Percentiles rank a stretch among this genome's conserved stretches.
These are phyloP conservation scores for Patella pellucida DNA, from an alignment of 2,888 invertebrate species.

Conservation along the genomic window DNA sequence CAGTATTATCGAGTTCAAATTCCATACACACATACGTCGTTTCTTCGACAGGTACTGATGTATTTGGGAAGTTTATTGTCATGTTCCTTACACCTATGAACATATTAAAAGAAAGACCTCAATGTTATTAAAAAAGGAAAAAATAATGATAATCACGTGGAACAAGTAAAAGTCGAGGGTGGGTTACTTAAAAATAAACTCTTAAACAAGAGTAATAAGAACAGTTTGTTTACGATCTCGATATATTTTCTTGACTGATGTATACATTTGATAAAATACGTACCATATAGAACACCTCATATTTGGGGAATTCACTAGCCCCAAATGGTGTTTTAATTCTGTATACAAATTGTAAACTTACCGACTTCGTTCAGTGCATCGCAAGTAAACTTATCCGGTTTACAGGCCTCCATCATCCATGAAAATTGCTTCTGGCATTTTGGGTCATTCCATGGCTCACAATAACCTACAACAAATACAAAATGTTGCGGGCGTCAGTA, in stretches of 20 bases:
- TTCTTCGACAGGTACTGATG: conserved; percentile 31
- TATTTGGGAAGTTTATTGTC: conserved; percentile 30
- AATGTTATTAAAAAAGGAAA: neutral
- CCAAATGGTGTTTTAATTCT: too few relatives aligned
- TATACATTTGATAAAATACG: too few relatives aligned
- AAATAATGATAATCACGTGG: too few relatives aligned
- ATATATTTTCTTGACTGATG: too few relatives aligned
- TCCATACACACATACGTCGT: conserved; percentile 44
- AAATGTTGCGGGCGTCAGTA: too few relatives aligned
- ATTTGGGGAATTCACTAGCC: too few relatives aligned
- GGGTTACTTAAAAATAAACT: too few relatives aligned
- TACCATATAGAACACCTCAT: too few relatives aligned
- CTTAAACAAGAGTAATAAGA: too few relatives aligned
- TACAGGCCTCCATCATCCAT: conserved; percentile 21
- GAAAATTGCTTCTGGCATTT: conserved; percentile 26
- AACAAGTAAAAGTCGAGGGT: too few relatives aligned
- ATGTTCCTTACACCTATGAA: conserved; percentile 30
- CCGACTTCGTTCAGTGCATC: conserved; percentile 14
- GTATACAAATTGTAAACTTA: conserved; percentile 2
- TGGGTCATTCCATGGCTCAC: conserved; percentile 31
- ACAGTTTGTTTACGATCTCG: too few relatives aligned
- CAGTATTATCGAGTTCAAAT: conserved; percentile 33
- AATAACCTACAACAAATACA: conserved; percentile 25
- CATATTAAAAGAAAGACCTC: neutral
- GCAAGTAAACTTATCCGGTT: conserved; percentile 10